Evolutionary conservation across 2,113 vertebrate species (phyloP).

Genomic region (Ramphastos sulfuratus): DNA sequence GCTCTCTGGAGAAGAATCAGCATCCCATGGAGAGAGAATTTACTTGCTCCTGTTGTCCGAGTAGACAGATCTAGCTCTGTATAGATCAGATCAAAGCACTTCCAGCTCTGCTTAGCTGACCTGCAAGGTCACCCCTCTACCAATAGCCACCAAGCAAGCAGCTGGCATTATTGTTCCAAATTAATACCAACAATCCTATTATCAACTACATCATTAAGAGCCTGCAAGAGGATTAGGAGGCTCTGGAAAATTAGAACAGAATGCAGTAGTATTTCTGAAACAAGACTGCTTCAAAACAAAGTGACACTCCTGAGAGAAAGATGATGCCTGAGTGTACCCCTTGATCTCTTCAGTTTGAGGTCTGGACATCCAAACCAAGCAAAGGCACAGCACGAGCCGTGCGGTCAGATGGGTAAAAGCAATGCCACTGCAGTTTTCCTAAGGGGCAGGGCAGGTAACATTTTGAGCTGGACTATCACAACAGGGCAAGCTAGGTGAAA

Average conservation of each 20-base stretch:
- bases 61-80: conserved; percentile 68
- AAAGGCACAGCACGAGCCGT: not conserved
- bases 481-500: conserved; percentile 50
- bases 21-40: conserved; percentile 76
- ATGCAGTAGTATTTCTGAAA: conserved; percentile 69
- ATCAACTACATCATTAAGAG: conserved; percentile 86
- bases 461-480: conserved; percentile 49
- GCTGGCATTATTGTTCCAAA: conserved; percentile 85
- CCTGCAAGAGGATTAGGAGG: conserved; percentile 91
- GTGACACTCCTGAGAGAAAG: not conserved
- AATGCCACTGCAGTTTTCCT: not conserved
- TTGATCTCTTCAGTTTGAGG: not conserved
- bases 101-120: conserved; percentile 70
- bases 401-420: not conserved
- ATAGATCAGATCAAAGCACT: conserved; percentile 76
- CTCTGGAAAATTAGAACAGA: conserved; percentile 90
- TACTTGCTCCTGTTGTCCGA: not conserved
- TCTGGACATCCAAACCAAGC: not conserved
- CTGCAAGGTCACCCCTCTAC: conserved; percentile 70
- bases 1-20: conserved; percentile 69
- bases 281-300: conserved; percentile 48
- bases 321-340: fast-evolving
- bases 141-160: conserved; percentile 82
- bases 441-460: not conserved
- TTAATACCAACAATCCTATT: conserved; percentile 97